Conservation (phyloP, 2,113 vertebrate genomes). For the Lycocorax pyrrhopterus region DNA sequence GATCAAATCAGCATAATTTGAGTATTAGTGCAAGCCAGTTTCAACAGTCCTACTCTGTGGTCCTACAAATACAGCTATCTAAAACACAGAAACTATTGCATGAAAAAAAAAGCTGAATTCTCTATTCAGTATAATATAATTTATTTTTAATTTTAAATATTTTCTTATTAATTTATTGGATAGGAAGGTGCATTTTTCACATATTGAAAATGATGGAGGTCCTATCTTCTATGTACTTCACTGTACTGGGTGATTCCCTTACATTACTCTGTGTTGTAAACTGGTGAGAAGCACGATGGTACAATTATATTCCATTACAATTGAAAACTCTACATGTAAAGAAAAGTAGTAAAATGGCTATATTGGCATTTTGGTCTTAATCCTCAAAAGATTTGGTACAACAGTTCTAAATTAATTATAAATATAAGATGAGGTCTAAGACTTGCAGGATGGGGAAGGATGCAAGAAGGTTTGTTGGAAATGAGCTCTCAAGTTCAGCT, state of each 20-base stretch:
- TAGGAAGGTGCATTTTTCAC: not conserved
- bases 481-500: not conserved
- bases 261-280: slow-evolving; percentile 29
- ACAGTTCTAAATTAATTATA: slow-evolving; percentile 60
- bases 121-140: not conserved
- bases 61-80: not conserved
- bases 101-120: not conserved
- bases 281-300: slow-evolving; percentile 45
- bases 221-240: not conserved
- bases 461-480: not conserved
- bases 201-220: slow-evolving; percentile 4
- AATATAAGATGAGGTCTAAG: slow-evolving; percentile 30
- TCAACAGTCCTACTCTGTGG: accelerated
- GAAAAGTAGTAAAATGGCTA: slow-evolving; percentile 47
- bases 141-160: not conserved
- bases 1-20: not conserved
- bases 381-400: slow-evolving; percentile 41
- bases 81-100: not conserved
- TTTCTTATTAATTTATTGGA: not conserved
- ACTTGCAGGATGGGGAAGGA: not conserved
- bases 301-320: slow-evolving; percentile 57
- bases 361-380: slow-evolving; percentile 37
- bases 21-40: not conserved
- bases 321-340: slow-evolving; percentile 45
- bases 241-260: not conserved